Evolutionary conservation across 2,888 invertebrate species (phyloP).

Genomic region (Seira ritae): DNA sequence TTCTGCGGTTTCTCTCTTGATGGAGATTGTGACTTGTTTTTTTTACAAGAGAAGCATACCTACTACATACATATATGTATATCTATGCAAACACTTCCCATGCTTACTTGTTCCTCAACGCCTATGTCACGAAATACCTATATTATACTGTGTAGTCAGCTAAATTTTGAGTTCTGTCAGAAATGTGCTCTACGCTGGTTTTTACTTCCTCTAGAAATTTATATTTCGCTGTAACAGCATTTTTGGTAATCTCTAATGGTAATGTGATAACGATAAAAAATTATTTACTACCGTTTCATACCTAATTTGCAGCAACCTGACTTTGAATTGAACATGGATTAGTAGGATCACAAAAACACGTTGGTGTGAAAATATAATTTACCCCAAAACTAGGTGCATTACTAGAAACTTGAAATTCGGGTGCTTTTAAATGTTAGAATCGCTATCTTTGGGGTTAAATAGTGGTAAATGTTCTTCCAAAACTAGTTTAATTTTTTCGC

Average conservation of each 20-base stretch:
- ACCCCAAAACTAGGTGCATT: too few species aligned
- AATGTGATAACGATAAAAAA: background rate
- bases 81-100: too few species aligned
- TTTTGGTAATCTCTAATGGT: background rate
- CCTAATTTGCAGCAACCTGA: background rate
- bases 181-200: background rate
- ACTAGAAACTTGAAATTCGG: too few species aligned
- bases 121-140: too few species aligned
- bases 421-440: too few species aligned
- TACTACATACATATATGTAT: background rate
- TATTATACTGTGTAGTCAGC: too few species aligned
- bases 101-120: too few species aligned
- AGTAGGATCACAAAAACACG: too few species aligned
- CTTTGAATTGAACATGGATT: background rate
- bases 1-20: constrained; percentile 49
- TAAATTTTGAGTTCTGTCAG: background rate
- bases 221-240: background rate
- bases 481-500: too few species aligned
- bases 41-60: background rate
- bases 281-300: background rate
- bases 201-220: background rate
- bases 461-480: background rate
- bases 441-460: too few species aligned
- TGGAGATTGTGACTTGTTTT: background rate
- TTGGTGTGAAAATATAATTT: too few species aligned